Base-by-base conservation (phyloP, 2,888 invertebrate genomes). In the Drosophila kokeensis region DNA sequence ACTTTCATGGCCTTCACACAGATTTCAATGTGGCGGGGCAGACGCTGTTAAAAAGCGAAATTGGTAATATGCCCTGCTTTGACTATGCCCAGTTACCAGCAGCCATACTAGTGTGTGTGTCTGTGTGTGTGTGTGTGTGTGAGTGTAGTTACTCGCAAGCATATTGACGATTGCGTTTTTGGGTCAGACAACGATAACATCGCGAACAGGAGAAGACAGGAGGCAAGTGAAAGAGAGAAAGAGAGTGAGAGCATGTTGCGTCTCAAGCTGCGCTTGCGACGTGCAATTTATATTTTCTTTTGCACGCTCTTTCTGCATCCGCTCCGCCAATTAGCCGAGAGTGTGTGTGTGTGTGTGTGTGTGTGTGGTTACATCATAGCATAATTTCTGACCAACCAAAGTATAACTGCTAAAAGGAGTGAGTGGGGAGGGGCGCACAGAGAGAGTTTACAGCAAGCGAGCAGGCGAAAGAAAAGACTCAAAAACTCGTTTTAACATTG, bases 1-100 rank as follows among this genome's bases (percentile, higher is more conserved):
- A 89, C 89, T 87, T 87, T 90, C 90, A 78, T 90, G 87, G 87
- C 87, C 87, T 87, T 87, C 87, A 87, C 87, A 87, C 87, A 87
- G 85, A 89, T 87, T 83, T 75, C 79, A 73, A 74, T 78, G 82
- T 66, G 62, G 59, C 68, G 73, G 68, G 45, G 68, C 61, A 66
- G 54, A 50, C 48, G 68, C 55, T 71, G 69, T 59, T 66, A 58
- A 70, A 84, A 80, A 83, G 71, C 69, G 50, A 78, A 87, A 84
- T 85, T 74, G 61, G 76, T 79, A 76, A 82, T 59, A 71, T 84
- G 79, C 80, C 86, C 90, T 90, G 80, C 86, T 84, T 80, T 79
- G 73, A 74, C 74, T 75, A 82, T 73, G 76, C 69, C 72, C 89
- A 86, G 77, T 76, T 76, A 81, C 60, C 69, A 38, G 58, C 52